Base-by-base conservation (phyloP, 2,797 vertebrate genomes). In the Rhabdophis nuchalis region DNA sequence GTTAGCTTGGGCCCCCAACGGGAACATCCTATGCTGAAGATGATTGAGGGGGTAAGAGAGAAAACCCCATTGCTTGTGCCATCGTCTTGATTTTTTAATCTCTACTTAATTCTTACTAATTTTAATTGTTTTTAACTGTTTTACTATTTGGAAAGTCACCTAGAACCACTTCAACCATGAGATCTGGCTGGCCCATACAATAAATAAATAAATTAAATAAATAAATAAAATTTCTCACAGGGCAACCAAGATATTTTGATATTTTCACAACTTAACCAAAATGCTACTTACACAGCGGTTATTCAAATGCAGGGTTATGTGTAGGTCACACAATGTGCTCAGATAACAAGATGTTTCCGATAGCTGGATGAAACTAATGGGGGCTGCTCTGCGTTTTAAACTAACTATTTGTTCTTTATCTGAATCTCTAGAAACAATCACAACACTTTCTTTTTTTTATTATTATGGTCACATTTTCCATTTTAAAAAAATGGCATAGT, bases 321-420 rank as follows among this genome's bases (percentile, higher is more conserved):
- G 36, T 58, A 88, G 89, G 92, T 93, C 68, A 85, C n/a, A 27
- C 23, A 58, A n/a, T 82, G 27, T 87, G 12, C 88, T 93, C 57
- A 88, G 68, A 88, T 91, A 93, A 85, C 89, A 87, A 93, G 92
- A 93, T 93, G 88, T 87, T 93, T 88, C 68, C 46, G 92, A 93
- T 82, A 90, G 27, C 11, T 54, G 27, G 92, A 93, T 91, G 87
- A 85, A 85, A 60, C 25, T 53, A 88, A 85, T 85, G 50, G 27
- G 56, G 46, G 86, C 56, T 61, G 11, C 88, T 57, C 32, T 52
- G 20, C 64, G 87, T 64, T 72, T 91, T 91, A 93, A 93, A 88
- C 61, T 85, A 91, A 91, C 57, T n/a, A 32, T 82, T 12, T 60
- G 46, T 88, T 90, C 46, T 82, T 88, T 36, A 54, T 41, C 64